Evolutionary conservation across 1,140 invertebrate genomes (phyloP).

Genomic region (Bombus consobrinus): DNA sequence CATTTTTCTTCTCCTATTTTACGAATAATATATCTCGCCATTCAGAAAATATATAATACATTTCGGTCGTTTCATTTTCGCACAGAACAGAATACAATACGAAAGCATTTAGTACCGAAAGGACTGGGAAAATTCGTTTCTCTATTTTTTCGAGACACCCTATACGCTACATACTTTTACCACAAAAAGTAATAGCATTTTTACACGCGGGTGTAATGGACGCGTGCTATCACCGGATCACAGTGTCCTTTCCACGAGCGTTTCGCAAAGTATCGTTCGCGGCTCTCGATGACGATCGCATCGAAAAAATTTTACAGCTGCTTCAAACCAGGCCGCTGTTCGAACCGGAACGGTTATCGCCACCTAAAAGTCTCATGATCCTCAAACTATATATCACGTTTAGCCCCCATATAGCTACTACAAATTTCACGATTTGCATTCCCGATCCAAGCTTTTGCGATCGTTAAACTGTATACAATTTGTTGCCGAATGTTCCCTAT

Average conservation of each 20-base stretch:
- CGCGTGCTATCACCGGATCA: neutral
- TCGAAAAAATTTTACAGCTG: constrained; percentile 25
- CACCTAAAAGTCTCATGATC: constrained; percentile 33
- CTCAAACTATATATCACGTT: constrained; percentile 27
- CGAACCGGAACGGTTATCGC: constrained; percentile 31
- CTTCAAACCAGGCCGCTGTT: neutral
- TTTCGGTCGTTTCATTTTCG: neutral
- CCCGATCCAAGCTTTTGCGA: neutral
- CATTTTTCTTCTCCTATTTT: no score
- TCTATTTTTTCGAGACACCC: neutral
- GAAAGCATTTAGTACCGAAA: neutral
- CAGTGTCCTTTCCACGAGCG: neutral
- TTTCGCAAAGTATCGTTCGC: neutral
- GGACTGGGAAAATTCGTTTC: neutral
- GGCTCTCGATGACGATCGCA: neutral
- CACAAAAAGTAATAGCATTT: constrained; percentile 26
- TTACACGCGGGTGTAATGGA: constrained; percentile 1
- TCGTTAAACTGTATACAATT: neutral
- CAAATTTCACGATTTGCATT: constrained; percentile 19
- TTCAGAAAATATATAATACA: neutral
- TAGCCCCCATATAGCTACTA: neutral
- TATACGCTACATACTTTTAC: neutral
- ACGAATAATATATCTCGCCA: neutral
- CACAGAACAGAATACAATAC: no score
- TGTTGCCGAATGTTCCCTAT: no score